Percentiles rank a stretch among this genome's conserved stretches.
phyloP scores from a whole-genome alignment of 2,113 vertebrate genomes.

The Indri indri region DNA sequence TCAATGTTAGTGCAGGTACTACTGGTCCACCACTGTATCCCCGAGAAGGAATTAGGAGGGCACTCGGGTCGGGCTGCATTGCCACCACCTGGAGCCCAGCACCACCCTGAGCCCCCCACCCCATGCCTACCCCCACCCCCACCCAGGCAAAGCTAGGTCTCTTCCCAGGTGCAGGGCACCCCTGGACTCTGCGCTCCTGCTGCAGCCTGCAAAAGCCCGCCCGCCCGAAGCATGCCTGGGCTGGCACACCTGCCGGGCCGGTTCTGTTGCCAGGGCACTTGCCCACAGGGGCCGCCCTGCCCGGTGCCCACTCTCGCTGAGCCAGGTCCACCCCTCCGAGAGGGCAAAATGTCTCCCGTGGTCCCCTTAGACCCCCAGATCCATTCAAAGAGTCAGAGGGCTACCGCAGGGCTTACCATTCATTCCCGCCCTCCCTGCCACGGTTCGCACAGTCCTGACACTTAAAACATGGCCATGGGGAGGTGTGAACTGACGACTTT shows the following conservation, averaged over 20 bases:
- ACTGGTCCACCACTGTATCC: background rate
- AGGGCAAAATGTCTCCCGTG: background rate
- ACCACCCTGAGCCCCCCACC: too few species aligned
- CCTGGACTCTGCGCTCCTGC: background rate
- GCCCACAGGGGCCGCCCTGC: background rate
- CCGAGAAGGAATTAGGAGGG: background rate
- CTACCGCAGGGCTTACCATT: too few species aligned
- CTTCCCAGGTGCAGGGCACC: background rate
- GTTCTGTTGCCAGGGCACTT: constrained; percentile 1
- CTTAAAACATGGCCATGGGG: background rate
- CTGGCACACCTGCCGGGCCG: background rate
- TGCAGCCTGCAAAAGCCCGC: background rate
- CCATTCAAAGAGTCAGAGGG: too few species aligned
- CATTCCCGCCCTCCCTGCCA: too few species aligned
- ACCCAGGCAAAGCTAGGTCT: background rate
- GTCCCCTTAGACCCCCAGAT: too few species aligned
- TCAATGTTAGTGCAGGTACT: background rate
- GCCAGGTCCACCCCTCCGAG: background rate
- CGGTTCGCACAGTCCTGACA: background rate
- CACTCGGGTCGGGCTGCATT: background rate
- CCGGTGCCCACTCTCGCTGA: background rate
- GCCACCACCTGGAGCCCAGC: background rate
- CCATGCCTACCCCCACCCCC: background rate
- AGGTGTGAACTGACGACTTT: background rate
- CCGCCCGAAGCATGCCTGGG: constrained; percentile 43